Percentiles rank a stretch among this genome's conserved stretches.
Evolutionary conservation across 2,888 invertebrate species (phyloP).

Genomic region (Bhutanitis thaidina): DNA sequence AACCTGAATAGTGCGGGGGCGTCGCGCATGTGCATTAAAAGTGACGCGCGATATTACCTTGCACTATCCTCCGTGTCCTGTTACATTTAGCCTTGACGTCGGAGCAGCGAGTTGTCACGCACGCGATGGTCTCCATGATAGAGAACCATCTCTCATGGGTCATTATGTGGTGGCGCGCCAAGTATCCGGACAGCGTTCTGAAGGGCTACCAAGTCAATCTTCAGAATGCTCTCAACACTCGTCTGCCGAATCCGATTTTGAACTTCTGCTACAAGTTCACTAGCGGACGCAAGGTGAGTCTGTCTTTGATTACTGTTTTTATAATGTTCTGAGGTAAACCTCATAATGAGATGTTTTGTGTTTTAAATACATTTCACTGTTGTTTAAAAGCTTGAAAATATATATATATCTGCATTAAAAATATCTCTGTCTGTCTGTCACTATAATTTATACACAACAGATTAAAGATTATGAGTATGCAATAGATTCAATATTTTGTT

Average conservation of each 20-base stretch:
- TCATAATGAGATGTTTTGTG: no score
- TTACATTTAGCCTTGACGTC: conserved; percentile 82
- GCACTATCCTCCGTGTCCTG: conserved; percentile 29
- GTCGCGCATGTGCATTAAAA: conserved; percentile 57
- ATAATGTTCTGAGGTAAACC: no score
- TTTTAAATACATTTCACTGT: no score
- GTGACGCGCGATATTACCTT: conserved; percentile 19
- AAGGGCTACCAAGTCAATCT: conserved; percentile 95
- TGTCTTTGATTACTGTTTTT: no score
- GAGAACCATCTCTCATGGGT: conserved; percentile 97
- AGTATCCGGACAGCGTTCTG: conserved; percentile 92
- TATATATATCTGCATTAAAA: no score
- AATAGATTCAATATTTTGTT: no score
- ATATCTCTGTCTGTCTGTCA: no score
- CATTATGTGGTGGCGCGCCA: conserved; percentile 94
- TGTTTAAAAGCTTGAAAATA: no score
- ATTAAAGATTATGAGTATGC: no score
- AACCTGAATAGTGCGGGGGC: conserved; percentile 31
- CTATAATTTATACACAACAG: no score
- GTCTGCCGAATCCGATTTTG: conserved; percentile 91
- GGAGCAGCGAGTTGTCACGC: conserved; percentile 92
- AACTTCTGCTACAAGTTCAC: conserved; percentile 95
- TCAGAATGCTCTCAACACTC: conserved; percentile 92
- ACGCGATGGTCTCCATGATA: conserved; percentile 96
- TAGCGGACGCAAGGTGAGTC: conserved; percentile 88